Conservation (phyloP, 1,140 invertebrate species). For the Ceratina japonica region DNA sequence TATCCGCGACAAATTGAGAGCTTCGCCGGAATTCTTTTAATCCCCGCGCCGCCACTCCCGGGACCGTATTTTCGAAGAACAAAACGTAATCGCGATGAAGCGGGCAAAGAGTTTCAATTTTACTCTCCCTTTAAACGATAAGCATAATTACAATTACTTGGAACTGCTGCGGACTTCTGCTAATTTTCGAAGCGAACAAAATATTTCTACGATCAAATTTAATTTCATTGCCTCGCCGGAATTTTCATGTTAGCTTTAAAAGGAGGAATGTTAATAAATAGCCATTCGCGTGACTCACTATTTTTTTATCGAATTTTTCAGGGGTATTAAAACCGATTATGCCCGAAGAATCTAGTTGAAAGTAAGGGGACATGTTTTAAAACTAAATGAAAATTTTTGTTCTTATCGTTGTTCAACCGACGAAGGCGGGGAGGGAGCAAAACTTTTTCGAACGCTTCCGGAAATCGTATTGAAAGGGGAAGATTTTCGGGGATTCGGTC, state of each 20-base stretch:
- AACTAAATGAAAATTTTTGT: too few relatives aligned
- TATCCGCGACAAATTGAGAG: constrained; percentile 14
- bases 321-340: too few relatives aligned
- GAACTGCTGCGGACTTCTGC: background rate
- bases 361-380: too few relatives aligned
- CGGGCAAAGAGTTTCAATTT: background rate
- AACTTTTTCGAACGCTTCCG: background rate
- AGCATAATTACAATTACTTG: constrained; percentile 1
- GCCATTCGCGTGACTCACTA: background rate
- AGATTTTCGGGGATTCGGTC: background rate
- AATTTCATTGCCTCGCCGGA: background rate
- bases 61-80: background rate
- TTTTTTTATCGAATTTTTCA: too few relatives aligned
- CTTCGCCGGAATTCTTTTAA: constrained; percentile 22
- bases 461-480: background rate
- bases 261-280: background rate
- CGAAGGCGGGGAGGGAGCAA: too few relatives aligned
- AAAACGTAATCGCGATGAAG: background rate
- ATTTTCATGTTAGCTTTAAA: background rate
- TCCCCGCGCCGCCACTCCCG: background rate
- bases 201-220: constrained; percentile 14
- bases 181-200: constrained; percentile 3
- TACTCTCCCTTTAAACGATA: background rate
- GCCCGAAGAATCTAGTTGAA: too few relatives aligned
- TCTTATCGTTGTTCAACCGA: too few relatives aligned